phyloP scores from a whole-genome alignment of 2,888 invertebrate species.

The Unio pictorum region DNA sequence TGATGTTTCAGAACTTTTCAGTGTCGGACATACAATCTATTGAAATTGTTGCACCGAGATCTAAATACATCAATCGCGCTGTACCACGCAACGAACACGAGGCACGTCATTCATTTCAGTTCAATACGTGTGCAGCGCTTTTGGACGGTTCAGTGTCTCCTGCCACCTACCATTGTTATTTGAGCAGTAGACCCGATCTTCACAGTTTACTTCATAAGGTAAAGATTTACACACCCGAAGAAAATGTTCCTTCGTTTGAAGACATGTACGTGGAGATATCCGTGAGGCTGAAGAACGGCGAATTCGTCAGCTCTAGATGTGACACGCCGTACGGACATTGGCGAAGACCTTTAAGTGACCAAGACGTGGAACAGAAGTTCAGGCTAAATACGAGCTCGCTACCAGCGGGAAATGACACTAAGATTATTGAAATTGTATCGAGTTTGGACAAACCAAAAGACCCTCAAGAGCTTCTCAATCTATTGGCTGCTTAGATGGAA shows the following conservation, averaged over 20 bases:
- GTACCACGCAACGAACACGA: constrained; percentile 48
- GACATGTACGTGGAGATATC: constrained; percentile 53
- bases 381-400: constrained; percentile 29
- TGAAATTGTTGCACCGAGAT: constrained; percentile 43
- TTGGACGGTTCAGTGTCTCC: constrained; percentile 49
- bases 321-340: constrained; percentile 57
- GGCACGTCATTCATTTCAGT: constrained; percentile 58
- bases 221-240: constrained; percentile 30
- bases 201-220: constrained; percentile 37
- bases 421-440: too few relatives aligned
- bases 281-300: constrained; percentile 32
- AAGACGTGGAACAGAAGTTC: constrained; percentile 47
- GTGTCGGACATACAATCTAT: constrained; percentile 25
- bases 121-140: constrained; percentile 47
- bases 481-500: too few relatives aligned
- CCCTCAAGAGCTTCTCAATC: too few relatives aligned
- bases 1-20: constrained; percentile 4
- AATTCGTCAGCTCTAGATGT: constrained; percentile 30
- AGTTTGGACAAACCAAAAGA: too few relatives aligned
- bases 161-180: constrained; percentile 26
- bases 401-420: too few relatives aligned
- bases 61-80: constrained; percentile 55
- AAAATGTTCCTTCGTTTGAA: constrained; percentile 48
- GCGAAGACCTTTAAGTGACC: constrained; percentile 48
- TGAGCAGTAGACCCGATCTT: constrained; percentile 25